Evolutionary conservation across 1,140 invertebrate species (phyloP).

Genomic region (Radopholus similis): DNA sequence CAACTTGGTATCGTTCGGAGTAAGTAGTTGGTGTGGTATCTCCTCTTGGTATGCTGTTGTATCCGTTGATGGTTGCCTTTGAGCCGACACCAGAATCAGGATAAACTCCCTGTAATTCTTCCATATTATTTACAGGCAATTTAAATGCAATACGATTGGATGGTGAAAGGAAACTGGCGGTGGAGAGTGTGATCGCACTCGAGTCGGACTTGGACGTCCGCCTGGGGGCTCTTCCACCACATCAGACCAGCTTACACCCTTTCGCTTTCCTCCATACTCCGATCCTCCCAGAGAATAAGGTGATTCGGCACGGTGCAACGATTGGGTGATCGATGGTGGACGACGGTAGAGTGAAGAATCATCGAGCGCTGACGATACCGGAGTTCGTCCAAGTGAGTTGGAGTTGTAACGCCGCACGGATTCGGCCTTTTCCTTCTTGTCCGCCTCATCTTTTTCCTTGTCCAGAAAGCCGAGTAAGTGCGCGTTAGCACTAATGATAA

Average conservation of each 20-base stretch:
- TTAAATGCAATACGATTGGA: too few species aligned
- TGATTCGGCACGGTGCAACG: background rate
- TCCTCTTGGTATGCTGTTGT: too few species aligned
- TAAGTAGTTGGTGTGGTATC: too few species aligned
- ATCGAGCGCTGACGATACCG: background rate
- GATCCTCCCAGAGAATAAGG: background rate
- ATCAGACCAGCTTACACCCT: constrained; percentile 46
- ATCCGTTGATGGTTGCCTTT: too few species aligned
- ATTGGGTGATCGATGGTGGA: background rate
- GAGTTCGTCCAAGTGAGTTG: constrained; percentile 1
- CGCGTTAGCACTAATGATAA: constrained; percentile 29
- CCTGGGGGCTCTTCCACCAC: constrained; percentile 34
- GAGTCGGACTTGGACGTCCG: constrained; percentile 13
- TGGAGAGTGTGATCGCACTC: constrained; percentile 45
- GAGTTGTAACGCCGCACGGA: background rate
- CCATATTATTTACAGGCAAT: too few species aligned
- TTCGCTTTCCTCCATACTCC: constrained; percentile 19
- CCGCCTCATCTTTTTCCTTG: constrained; percentile 22
- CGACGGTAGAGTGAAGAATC: background rate
- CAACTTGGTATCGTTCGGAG: too few species aligned
- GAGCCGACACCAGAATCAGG: too few species aligned
- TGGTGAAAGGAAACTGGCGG: constrained; percentile 6
- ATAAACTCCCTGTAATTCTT: too few species aligned
- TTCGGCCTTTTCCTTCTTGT: background rate
- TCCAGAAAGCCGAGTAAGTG: constrained; percentile 43